Percentiles rank a stretch among this genome's conserved stretches.
These are phyloP conservation scores for Pterophyllum scalare DNA, from an alignment of 2,113 vertebrate species.

Conservation along the genomic window DNA sequence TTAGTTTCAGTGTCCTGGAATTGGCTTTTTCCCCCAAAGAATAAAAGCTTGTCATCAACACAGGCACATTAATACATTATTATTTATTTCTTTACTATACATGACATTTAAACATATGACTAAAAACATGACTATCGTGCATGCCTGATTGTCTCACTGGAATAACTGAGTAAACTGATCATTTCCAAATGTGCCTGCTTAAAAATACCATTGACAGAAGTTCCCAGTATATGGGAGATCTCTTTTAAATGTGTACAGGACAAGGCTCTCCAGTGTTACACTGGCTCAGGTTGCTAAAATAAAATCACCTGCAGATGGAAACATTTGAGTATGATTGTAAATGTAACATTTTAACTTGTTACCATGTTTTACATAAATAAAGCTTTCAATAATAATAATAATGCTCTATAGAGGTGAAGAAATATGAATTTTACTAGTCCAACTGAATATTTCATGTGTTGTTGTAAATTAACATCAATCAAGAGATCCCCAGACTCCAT, in stretches of 20 bases:
- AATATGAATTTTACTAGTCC: too few species aligned
- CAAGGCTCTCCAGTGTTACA: background rate
- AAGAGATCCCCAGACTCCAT: too few species aligned
- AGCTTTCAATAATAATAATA: too few species aligned
- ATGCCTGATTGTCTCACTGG: background rate
- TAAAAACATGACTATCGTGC: background rate
- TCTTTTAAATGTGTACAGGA: background rate
- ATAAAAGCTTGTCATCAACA: background rate
- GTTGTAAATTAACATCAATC: too few species aligned
- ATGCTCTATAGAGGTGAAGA: too few species aligned
- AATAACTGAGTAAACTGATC: background rate
- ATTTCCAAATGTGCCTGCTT: background rate
- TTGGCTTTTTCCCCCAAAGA: background rate
- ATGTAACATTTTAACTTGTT: background rate
- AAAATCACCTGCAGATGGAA: background rate
- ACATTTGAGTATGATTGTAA: background rate
- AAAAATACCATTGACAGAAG: background rate
- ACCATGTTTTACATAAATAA: too few species aligned
- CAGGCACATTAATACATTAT: background rate
- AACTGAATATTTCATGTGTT: too few species aligned
- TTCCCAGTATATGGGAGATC: background rate
- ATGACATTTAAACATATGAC: background rate
- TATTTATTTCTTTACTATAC: background rate
- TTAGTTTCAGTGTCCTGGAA: background rate
- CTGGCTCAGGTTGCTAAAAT: accelerated